phyloP scores from a whole-genome alignment of 2,113 vertebrate genomes.

The Sterrhoptilus dennistouni region DNA sequence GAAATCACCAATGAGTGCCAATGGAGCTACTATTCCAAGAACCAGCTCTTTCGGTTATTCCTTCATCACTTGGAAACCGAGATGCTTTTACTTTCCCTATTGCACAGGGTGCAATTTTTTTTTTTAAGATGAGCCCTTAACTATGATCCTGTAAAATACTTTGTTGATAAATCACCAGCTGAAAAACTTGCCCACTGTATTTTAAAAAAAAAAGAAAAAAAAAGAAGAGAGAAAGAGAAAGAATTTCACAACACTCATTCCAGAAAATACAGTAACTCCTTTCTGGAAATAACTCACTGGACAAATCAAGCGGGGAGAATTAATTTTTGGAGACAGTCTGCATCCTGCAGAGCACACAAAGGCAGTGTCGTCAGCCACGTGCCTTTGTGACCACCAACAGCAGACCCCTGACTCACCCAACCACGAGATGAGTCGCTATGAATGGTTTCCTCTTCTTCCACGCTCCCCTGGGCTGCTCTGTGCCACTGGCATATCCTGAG shows the following conservation, averaged over 20 bases:
- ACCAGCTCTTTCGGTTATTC: conserved; percentile 51
- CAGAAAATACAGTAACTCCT: conserved; percentile 77
- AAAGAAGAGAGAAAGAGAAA: neutral
- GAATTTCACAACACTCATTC: conserved; percentile 76
- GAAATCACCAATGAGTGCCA: conserved; percentile 70
- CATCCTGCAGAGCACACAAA: conserved; percentile 61
- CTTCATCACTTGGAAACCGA: conserved; percentile 3
- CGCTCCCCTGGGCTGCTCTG: neutral
- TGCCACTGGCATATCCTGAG: conserved; percentile 1
- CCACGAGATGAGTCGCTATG: conserved; percentile 56
- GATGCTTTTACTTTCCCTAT: conserved; percentile 70
- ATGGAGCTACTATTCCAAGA: conserved; percentile 66
- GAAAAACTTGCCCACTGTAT: conserved; percentile 74
- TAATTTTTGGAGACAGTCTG: conserved; percentile 37
- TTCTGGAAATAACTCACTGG: conserved; percentile 78
- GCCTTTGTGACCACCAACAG: conserved; percentile 64
- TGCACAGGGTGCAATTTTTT: neutral
- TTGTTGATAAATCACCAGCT: conserved; percentile 72
- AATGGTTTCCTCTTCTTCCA: conserved; percentile 68
- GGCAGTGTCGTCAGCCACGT: conserved; percentile 59
- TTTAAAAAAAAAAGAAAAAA: neutral
- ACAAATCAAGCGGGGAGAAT: conserved; percentile 43
- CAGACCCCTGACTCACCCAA: conserved; percentile 71
- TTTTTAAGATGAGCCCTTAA: conserved; percentile 45
- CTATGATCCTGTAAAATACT: conserved; percentile 70